These are phyloP conservation scores for Nipponia nippon DNA, from an alignment of 2,113 vertebrate species.

Conservation along the genomic window DNA sequence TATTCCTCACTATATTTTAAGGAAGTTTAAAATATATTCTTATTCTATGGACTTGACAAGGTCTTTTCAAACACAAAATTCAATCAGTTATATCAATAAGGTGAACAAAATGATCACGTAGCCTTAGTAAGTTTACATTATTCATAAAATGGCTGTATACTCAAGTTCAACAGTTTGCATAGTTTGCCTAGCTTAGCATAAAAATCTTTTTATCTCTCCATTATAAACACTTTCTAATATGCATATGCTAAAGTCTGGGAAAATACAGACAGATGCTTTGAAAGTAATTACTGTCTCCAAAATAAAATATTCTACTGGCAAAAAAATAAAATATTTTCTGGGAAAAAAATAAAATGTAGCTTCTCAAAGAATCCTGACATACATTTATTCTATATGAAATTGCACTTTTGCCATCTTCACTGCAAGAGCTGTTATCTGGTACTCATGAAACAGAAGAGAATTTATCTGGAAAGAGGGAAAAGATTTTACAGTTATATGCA, in stretches of 20 bases:
- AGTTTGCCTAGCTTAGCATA: neutral
- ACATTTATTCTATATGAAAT: neutral
- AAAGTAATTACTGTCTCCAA: neutral
- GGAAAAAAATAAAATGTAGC: neutral
- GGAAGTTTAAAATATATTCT: neutral
- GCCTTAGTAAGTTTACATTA: neutral
- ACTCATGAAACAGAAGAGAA: neutral
- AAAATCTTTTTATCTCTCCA: neutral
- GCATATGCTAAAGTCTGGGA: neutral
- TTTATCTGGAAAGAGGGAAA: conserved; percentile 12
- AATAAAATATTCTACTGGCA: neutral
- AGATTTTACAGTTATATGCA: conserved; percentile 27
- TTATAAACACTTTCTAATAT: neutral
- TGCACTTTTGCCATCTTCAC: neutral
- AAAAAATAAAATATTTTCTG: neutral
- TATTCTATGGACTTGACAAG: neutral
- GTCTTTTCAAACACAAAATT: neutral
- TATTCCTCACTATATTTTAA: neutral
- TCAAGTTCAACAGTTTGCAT: neutral
- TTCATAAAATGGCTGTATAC: neutral
- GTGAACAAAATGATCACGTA: neutral
- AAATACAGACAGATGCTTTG: neutral
- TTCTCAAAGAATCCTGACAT: neutral
- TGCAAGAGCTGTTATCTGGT: neutral
- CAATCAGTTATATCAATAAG: neutral